Percentiles rank a stretch among this genome's conserved stretches.
Evolutionary conservation across 2,888 invertebrate genomes (phyloP).

Genomic region (Leptopilina drosophilae): DNA sequence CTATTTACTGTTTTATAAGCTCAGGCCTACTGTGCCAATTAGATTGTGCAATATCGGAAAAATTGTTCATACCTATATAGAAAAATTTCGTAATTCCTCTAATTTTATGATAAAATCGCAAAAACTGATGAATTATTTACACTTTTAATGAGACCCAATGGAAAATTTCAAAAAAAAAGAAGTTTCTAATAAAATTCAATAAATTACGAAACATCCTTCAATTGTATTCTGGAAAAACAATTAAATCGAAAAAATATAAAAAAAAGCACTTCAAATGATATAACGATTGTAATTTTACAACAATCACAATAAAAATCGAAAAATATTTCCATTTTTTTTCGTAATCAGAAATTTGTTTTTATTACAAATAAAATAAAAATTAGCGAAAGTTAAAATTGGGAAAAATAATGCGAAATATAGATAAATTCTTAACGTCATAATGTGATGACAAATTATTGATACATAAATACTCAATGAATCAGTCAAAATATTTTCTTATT

Average conservation of each 20-base stretch:
- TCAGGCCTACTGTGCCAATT: conserved; percentile 21
- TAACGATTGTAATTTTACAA: neutral
- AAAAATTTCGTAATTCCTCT: conserved; percentile 8
- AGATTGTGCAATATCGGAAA: conserved; percentile 19
- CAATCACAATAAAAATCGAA: too few species aligned
- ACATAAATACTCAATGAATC: neutral
- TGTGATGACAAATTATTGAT: conserved; percentile 6
- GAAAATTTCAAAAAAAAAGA: neutral
- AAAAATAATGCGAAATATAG: too few species aligned
- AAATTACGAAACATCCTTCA: neutral
- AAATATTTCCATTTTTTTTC: too few species aligned
- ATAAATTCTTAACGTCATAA: too few species aligned
- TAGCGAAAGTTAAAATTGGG: too few species aligned
- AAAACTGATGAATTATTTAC: neutral
- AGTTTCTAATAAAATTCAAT: conserved; percentile 7
- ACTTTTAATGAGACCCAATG: conserved; percentile 1
- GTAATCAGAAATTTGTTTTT: too few species aligned
- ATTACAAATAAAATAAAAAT: too few species aligned
- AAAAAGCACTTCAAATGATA: neutral
- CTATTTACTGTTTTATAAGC: conserved; percentile 14
- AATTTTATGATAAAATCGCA: conserved; percentile 17
- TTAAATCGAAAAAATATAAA: neutral
- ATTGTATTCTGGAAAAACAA: neutral
- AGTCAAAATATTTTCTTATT: neutral
- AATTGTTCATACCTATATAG: neutral